These are phyloP conservation scores for Lethenteron reissneri DNA, from an alignment of 2,113 vertebrate genomes.

Conservation along the genomic window DNA sequence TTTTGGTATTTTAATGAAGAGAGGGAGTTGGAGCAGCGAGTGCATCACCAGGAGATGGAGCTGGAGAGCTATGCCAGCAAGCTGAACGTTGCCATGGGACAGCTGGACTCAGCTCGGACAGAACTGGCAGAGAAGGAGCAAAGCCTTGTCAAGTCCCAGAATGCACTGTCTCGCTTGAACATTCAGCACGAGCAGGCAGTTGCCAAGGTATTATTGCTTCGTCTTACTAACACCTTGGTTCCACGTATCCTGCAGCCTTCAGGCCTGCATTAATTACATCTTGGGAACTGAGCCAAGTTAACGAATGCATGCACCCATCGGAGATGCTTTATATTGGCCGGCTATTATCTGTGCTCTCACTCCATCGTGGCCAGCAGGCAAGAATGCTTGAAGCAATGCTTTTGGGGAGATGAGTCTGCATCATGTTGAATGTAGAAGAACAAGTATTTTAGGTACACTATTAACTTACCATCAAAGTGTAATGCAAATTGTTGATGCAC, in stretches of 20 bases:
- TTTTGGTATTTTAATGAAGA: slow-evolving; percentile 23
- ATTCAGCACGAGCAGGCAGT: slow-evolving; percentile 31
- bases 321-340: too few species aligned
- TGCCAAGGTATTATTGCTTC: slow-evolving; percentile 29
- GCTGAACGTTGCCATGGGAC: slow-evolving; percentile 36
- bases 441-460: too few species aligned
- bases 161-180: slow-evolving; percentile 33
- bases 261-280: too few species aligned
- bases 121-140: slow-evolving; percentile 46
- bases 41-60: slow-evolving; percentile 46
- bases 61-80: slow-evolving; percentile 27
- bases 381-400: too few species aligned
- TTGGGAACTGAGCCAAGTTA: too few species aligned
- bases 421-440: too few species aligned
- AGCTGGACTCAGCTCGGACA: slow-evolving; percentile 32
- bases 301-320: too few species aligned
- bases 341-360: too few species aligned
- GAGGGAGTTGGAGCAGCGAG: slow-evolving; percentile 33
- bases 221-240: background rate
- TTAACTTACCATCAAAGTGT: too few species aligned
- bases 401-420: too few species aligned
- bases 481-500: too few species aligned
- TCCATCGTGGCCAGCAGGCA: too few species aligned
- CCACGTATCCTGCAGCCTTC: background rate
- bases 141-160: slow-evolving; percentile 31